phyloP scores from a whole-genome alignment of 2,888 invertebrate species.

The Lepidonotus clava region DNA sequence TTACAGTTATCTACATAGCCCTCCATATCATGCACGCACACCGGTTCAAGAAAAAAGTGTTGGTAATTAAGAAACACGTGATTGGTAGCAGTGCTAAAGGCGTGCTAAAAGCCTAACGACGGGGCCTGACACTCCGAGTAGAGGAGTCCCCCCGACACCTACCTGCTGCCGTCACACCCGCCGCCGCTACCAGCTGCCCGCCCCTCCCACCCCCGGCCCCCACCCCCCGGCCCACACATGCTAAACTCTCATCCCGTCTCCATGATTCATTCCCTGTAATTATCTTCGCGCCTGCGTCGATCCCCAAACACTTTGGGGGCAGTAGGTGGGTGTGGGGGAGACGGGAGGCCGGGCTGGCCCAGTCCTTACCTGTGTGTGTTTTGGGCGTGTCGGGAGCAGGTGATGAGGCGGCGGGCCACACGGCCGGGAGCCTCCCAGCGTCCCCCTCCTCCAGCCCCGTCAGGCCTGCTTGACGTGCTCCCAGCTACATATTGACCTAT shows the following conservation, averaged over 20 bases:
- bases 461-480: no score
- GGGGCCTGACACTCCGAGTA: background rate
- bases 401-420: background rate
- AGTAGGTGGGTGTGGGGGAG: no score
- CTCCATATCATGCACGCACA: no score
- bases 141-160: background rate
- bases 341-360: background rate
- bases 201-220: background rate
- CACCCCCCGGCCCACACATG: background rate
- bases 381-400: constrained; percentile 22
- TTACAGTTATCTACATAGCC: no score
- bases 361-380: constrained; percentile 22
- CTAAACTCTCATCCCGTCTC: constrained; percentile 26
- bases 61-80: background rate
- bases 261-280: constrained; percentile 41
- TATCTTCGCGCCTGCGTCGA: background rate
- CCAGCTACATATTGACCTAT: no score
- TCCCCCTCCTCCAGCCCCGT: no score
- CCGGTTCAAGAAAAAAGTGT: background rate
- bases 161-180: background rate
- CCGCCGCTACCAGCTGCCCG: background rate
- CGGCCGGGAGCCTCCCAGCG: background rate
- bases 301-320: constrained; percentile 1
- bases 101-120: background rate
- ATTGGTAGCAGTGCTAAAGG: background rate